Percentiles rank a stretch among this genome's conserved stretches.
phyloP scores from a whole-genome alignment of 2,797 vertebrate genomes.

The Trematomus bernacchii region DNA sequence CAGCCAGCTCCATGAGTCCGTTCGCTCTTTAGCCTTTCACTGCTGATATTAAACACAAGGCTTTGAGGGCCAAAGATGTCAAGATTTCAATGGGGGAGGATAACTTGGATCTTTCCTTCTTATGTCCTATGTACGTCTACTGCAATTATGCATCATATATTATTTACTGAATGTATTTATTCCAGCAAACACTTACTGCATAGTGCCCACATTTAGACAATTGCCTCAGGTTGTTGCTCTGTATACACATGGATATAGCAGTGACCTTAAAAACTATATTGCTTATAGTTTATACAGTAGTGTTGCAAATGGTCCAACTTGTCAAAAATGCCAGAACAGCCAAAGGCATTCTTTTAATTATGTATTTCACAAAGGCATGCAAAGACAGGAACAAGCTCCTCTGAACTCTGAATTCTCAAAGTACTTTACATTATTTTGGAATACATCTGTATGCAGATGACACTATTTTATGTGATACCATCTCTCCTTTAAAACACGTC shows the following conservation, averaged over 20 bases:
- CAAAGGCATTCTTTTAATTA: too few species aligned
- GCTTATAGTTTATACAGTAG: too few species aligned
- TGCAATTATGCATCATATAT: background rate
- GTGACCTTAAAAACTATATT: background rate
- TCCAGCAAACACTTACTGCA: background rate
- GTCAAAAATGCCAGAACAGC: background rate
- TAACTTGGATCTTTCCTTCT: background rate
- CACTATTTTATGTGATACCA: too few species aligned
- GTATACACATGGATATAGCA: background rate
- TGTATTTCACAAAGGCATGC: too few species aligned
- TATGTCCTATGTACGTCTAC: background rate
- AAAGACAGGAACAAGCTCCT: too few species aligned
- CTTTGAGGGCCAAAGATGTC: conserved; percentile 7
- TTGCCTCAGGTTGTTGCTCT: background rate
- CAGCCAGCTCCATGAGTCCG: conserved; percentile 3
- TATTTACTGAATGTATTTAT: background rate
- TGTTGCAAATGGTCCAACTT: background rate
- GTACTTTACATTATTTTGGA: too few species aligned
- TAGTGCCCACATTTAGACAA: background rate
- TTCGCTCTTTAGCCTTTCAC: background rate
- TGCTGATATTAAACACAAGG: conserved; percentile 8
- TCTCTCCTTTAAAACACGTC: background rate
- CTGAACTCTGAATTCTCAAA: too few species aligned
- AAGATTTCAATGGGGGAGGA: background rate
- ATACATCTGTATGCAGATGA: background rate